These are phyloP conservation scores for Porphyrio hochstetteri DNA, from an alignment of 2,113 vertebrate species.

Conservation along the genomic window DNA sequence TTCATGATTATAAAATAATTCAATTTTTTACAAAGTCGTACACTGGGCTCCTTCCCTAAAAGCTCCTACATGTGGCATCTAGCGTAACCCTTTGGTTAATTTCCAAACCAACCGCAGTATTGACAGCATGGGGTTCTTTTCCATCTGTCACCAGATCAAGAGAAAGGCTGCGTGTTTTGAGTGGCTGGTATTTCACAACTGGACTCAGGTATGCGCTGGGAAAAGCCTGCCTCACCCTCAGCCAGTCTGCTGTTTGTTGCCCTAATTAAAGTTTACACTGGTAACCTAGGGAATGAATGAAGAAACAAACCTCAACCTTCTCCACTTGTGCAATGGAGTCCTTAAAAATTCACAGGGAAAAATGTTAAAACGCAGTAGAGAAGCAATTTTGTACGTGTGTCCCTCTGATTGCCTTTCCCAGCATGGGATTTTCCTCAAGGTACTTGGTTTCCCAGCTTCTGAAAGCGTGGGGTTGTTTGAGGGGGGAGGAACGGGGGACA, in stretches of 20 bases:
- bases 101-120: background rate
- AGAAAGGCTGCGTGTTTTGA: background rate
- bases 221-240: slow-evolving; percentile 30
- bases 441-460: background rate
- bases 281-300: slow-evolving; percentile 44
- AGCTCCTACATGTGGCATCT: background rate
- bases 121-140: background rate
- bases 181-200: background rate
- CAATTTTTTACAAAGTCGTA: background rate
- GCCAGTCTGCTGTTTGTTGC: background rate
- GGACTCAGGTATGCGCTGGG: slow-evolving; percentile 18
- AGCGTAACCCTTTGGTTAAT: background rate
- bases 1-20: background rate
- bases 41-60: background rate
- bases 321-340: background rate
- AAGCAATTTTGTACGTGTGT: background rate
- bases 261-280: slow-evolving; percentile 23
- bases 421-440: background rate
- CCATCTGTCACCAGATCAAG: background rate
- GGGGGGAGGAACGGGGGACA: background rate
- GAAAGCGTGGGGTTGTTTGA: background rate
- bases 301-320: slow-evolving; percentile 16
- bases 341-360: background rate
- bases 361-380: background rate
- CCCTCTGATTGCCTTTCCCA: background rate